Conservation (phyloP, 2,888 invertebrate genomes). For the Pilophorus perplexus region DNA sequence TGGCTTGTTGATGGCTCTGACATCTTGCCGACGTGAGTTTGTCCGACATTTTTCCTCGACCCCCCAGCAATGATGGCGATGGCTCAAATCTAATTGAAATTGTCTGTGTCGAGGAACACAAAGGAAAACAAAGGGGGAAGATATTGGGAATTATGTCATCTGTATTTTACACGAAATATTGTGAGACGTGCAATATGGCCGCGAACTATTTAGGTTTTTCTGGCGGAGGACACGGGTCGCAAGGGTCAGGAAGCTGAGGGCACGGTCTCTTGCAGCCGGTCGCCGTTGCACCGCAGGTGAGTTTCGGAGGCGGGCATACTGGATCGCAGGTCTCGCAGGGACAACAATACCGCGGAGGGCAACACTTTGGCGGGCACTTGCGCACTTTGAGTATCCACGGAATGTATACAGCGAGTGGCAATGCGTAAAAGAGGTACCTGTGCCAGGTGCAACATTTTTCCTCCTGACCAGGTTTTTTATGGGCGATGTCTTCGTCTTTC, state of each 20-base stretch:
- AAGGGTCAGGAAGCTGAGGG: neutral
- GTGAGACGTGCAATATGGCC: too few relatives aligned
- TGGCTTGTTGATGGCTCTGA: too few relatives aligned
- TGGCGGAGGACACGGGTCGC: too few relatives aligned
- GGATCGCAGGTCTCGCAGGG: constrained; percentile 18
- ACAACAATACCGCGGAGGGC: constrained; percentile 42
- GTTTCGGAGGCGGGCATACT: constrained; percentile 28
- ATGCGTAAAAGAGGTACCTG: constrained; percentile 38
- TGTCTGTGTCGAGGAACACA: too few relatives aligned
- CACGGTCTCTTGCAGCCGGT: constrained; percentile 12
- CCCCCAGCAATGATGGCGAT: too few relatives aligned
- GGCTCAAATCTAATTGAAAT: too few relatives aligned
- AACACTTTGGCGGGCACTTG: constrained; percentile 41
- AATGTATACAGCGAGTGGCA: constrained; percentile 38
- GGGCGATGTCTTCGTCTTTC: neutral
- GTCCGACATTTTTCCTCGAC: too few relatives aligned
- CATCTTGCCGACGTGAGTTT: too few relatives aligned
- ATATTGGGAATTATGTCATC: too few relatives aligned
- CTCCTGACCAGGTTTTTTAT: neutral
- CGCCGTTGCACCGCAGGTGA: constrained; percentile 16
- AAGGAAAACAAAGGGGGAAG: too few relatives aligned
- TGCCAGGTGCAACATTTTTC: constrained; percentile 40
- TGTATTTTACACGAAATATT: too few relatives aligned
- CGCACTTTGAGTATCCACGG: constrained; percentile 40
- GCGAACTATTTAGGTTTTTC: neutral